These are phyloP conservation scores for Drosophila quadrilineata DNA, from an alignment of 1,140 invertebrate species.

Conservation along the genomic window DNA sequence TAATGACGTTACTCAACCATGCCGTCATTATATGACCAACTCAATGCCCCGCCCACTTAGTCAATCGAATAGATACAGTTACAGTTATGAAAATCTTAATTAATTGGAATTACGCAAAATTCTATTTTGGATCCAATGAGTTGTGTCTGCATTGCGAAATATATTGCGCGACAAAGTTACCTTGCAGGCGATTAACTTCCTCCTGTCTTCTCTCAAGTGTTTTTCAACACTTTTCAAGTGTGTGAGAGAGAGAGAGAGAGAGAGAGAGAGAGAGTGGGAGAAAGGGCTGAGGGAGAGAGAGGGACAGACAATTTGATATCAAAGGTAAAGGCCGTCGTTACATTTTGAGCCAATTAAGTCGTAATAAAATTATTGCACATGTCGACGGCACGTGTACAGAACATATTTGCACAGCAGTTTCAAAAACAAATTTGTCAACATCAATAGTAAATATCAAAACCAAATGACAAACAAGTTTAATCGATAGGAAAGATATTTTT, in stretches of 20 bases:
- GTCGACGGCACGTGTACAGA: background rate
- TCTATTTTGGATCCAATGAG: conserved; percentile 39
- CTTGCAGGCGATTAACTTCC: conserved; percentile 36
- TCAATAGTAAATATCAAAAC: too few relatives aligned
- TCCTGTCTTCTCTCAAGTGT: conserved; percentile 38
- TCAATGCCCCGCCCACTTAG: too few relatives aligned
- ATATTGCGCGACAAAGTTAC: conserved; percentile 22
- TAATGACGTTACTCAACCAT: conserved; percentile 6
- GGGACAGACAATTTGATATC: too few relatives aligned
- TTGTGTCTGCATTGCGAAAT: background rate
- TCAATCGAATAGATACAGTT: too few relatives aligned
- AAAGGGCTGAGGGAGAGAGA: background rate
- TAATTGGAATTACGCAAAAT: conserved; percentile 32
- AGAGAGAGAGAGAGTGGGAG: background rate
- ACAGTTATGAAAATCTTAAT: conserved; percentile 9
- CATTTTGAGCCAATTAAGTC: conserved; percentile 13
- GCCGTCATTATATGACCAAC: conserved; percentile 11
- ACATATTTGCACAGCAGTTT: background rate
- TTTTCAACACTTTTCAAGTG: conserved; percentile 3
- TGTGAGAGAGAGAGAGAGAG: background rate
- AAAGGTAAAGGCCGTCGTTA: background rate
- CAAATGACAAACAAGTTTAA: too few relatives aligned
- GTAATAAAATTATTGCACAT: conserved; percentile 25
- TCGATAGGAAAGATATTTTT: too few relatives aligned
- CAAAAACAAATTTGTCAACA: too few relatives aligned